Evolutionary conservation across 2,888 invertebrate genomes (phyloP).

Genomic region (Amiota mariae): DNA sequence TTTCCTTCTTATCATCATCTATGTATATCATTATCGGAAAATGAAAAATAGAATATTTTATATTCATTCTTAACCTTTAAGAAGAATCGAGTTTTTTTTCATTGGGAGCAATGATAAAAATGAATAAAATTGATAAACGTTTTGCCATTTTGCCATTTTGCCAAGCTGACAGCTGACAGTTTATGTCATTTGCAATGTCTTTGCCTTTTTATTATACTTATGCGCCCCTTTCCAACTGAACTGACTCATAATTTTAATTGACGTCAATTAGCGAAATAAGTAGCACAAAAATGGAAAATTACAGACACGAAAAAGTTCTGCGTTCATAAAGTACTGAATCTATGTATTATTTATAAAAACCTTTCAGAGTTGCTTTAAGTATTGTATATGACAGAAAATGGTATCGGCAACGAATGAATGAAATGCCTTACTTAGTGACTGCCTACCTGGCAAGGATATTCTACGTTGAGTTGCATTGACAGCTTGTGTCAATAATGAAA

Average conservation of each 20-base stretch:
- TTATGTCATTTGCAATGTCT: not conserved
- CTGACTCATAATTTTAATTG: slow-evolving; percentile 19
- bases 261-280: slow-evolving; percentile 24
- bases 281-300: slow-evolving; percentile 19
- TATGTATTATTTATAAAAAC: not conserved
- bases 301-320: not conserved
- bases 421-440: not conserved
- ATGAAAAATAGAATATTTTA: no score
- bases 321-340: not conserved
- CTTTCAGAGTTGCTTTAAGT: not conserved
- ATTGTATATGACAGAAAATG: slow-evolving; percentile 1
- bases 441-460: not conserved
- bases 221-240: slow-evolving; percentile 8
- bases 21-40: not conserved
- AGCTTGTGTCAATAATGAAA: slow-evolving; percentile 12
- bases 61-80: no score
- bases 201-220: not conserved
- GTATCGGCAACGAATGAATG: not conserved
- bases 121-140: not conserved
- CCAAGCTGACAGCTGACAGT: not conserved
- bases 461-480: slow-evolving; percentile 8
- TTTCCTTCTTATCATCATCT: not conserved
- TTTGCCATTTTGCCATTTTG: not conserved
- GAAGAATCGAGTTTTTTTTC: no score
- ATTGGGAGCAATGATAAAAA: no score